Evolutionary conservation across 2,797 vertebrate genomes (phyloP).

Genomic region (Intellagama lesueurii): DNA sequence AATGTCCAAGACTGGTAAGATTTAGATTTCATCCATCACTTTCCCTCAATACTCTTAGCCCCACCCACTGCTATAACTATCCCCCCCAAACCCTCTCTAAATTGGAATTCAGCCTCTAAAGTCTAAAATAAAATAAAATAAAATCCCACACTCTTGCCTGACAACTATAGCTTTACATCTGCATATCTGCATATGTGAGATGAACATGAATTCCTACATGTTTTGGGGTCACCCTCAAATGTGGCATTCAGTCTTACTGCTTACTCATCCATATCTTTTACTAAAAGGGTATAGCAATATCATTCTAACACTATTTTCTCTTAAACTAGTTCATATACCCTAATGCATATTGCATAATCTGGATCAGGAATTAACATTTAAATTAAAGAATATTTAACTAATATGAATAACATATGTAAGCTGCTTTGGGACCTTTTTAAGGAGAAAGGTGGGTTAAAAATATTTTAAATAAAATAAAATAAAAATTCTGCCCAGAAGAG

Average conservation of each 20-base stretch:
- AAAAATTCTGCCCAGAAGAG: slow-evolving; percentile 37
- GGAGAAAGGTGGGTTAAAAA: too few relatives aligned
- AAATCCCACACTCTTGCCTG: not conserved
- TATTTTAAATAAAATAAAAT: too few relatives aligned
- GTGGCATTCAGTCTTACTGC: not conserved
- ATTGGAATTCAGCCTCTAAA: too few relatives aligned
- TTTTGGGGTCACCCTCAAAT: not conserved
- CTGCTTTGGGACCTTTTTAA: too few relatives aligned
- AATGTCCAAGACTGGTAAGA: not conserved
- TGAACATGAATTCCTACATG: not conserved
- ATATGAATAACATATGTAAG: slow-evolving; percentile 62
- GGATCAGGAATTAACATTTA: slow-evolving; percentile 71
- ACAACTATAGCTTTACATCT: not conserved
- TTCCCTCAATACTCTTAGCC: too few relatives aligned
- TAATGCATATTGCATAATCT: slow-evolving; percentile 45
- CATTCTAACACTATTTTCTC: slow-evolving; percentile 14
- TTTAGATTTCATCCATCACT: too few relatives aligned
- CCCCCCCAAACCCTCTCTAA: too few relatives aligned
- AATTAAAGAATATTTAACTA: slow-evolving; percentile 69
- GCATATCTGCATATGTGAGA: not conserved
- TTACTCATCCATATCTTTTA: not conserved
- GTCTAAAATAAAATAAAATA: too few relatives aligned
- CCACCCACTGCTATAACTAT: too few relatives aligned
- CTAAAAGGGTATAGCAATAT: slow-evolving; percentile 3
- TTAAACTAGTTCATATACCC: slow-evolving; percentile 35